Base-by-base conservation (phyloP, 2,888 invertebrate genomes). In the Torymus texanus region DNA sequence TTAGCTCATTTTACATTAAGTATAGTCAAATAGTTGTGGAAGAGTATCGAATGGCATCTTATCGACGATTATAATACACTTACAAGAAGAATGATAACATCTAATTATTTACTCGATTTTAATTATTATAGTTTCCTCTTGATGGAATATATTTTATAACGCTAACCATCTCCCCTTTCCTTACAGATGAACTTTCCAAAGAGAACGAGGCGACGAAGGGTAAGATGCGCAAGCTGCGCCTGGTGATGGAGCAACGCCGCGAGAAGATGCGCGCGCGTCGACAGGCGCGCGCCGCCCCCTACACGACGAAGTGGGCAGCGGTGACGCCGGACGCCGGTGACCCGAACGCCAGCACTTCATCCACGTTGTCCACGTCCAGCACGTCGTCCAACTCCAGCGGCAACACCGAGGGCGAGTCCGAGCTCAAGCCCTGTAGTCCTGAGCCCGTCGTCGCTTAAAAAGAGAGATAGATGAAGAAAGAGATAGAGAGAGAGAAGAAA, bases 181-280 rank as follows among this genome's bases (percentile, higher is more conserved):
- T 78, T 80, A 5, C 83, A 90, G 90, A 89, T 80, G 91, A 92
- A 12, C 90, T 93, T 77, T 94, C 94, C 68, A 91, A 93, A 87
- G 95, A 95, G 83, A 95, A 96, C 88, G 93, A 93, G 84, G 95
- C 95, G 85, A 95, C 96, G 10, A 95, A 96, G 86, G 95, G 95
- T 84, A 97, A 97, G 90, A 93, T 97, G 90, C 95, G 97, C 87
- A 96, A 96, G 83, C 91, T 97, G 74, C 94, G 97, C 84, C 92
- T 96, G 84, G 96, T 97, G 78, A 96, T 98, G 96, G 97, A 97
- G 85, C 96, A 97, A 90, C 93, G 96, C 86, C 94, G 97, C 83
- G 95, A 91, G 58, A 91, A 92, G 62, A 90, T 93, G 65, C 91
- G 91, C 84, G 92, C 96, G 83, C 92, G 96, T 81, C 93, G 97